Conservation (phyloP, 2,888 invertebrate genomes). For the Chelonus formosanus region DNA sequence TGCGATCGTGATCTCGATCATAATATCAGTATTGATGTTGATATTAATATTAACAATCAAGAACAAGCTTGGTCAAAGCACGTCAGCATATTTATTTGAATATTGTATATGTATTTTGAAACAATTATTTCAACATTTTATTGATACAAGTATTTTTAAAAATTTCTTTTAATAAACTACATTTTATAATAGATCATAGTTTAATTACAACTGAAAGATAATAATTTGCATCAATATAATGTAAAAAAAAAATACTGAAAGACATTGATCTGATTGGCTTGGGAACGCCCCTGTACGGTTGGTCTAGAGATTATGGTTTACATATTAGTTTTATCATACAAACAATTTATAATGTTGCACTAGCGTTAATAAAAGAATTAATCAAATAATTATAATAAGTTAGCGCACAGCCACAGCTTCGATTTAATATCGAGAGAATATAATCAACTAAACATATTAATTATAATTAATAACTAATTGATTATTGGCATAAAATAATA, state of each 20-base stretch:
- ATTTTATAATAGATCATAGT: no score
- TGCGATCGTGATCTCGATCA: conserved; percentile 47
- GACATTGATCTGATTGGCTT: conserved; percentile 45
- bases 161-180: no score
- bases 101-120: conserved; percentile 43
- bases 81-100: conserved; percentile 44
- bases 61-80: conserved; percentile 40
- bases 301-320: conserved; percentile 36
- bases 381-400: neutral
- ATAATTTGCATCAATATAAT: no score
- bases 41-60: no score
- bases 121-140: conserved; percentile 33
- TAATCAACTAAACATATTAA: conserved; percentile 18
- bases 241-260: no score
- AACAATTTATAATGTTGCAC: conserved; percentile 22
- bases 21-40: neutral
- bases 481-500: conserved; percentile 10
- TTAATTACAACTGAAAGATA: no score
- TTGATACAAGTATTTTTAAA: neutral
- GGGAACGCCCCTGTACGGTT: conserved; percentile 56
- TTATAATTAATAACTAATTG: conserved; percentile 8
- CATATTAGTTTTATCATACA: conserved; percentile 3
- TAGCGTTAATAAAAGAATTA: conserved; percentile 24
- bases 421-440: conserved; percentile 36
- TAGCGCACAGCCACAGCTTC: conserved; percentile 31